A percentile compares a stretch with the other conserved stretches of the same genome.
Conservation (phyloP, 2,797 vertebrate species). For the Octomys mimax region DNA sequence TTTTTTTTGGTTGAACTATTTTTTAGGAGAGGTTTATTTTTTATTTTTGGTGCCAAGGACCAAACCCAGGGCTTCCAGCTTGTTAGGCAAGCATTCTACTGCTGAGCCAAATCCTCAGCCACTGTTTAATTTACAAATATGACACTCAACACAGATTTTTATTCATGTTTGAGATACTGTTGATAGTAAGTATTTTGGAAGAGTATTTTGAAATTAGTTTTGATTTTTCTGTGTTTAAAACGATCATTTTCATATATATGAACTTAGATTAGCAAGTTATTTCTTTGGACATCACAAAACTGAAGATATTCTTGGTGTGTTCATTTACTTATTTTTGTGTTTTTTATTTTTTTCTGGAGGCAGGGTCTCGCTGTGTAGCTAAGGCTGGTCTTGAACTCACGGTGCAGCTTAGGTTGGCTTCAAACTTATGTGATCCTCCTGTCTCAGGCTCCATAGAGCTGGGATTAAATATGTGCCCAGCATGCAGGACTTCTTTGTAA, state of each 20-base stretch:
- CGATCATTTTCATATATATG: neutral
- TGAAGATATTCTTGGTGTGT: neutral
- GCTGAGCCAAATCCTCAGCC: too few relatives aligned
- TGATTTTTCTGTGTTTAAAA: neutral
- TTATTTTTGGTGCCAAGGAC: too few relatives aligned
- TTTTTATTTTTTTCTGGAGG: neutral
- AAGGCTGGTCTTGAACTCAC: neutral
- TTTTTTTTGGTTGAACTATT: too few relatives aligned
- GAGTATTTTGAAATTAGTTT: neutral
- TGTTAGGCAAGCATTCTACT: too few relatives aligned
- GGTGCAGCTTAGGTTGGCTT: too few relatives aligned
- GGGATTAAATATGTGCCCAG: neutral
- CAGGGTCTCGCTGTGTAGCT: neutral
- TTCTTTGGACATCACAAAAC: neutral
- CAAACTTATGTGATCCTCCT: neutral
- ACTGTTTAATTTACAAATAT: neutral
- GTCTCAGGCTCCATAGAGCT: neutral
- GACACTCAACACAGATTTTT: neutral
- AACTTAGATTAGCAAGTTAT: neutral
- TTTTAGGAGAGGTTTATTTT: too few relatives aligned
- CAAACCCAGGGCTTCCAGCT: too few relatives aligned
- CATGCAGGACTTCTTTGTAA: neutral
- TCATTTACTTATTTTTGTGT: neutral
- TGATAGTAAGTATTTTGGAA: neutral
- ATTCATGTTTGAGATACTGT: neutral